Conservation (phyloP, 1,140 invertebrate genomes). For the Ips nitidus region DNA sequence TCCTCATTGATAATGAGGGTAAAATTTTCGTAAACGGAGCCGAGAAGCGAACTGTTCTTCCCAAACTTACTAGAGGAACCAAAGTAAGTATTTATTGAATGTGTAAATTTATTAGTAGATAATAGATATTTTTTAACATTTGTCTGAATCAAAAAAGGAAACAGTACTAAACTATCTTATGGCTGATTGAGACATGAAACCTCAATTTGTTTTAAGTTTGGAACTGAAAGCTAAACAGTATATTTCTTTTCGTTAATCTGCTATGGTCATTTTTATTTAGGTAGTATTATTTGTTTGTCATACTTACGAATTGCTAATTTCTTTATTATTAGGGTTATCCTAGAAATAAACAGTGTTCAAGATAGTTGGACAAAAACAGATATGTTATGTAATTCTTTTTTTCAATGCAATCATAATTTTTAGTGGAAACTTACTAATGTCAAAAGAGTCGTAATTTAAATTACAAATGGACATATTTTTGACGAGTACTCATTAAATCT, state of each 20-base stretch:
- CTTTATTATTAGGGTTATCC: no score
- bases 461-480: no score
- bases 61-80: conserved; percentile 38
- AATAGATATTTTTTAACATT: neutral
- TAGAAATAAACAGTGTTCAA: no score
- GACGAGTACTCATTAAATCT: no score
- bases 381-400: no score
- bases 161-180: neutral
- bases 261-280: neutral
- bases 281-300: no score
- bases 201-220: neutral
- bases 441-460: no score
- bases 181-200: neutral
- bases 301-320: no score
- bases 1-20: conserved; percentile 42
- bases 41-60: conserved; percentile 43
- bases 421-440: no score
- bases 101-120: neutral
- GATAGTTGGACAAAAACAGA: no score
- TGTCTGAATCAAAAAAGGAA: neutral
- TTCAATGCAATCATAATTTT: no score
- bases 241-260: neutral
- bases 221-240: neutral
- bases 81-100: conserved; percentile 33
- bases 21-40: conserved; percentile 42